Evolutionary conservation across 2,113 vertebrate genomes (phyloP).

Genomic region (Dendrocopos noguchii): DNA sequence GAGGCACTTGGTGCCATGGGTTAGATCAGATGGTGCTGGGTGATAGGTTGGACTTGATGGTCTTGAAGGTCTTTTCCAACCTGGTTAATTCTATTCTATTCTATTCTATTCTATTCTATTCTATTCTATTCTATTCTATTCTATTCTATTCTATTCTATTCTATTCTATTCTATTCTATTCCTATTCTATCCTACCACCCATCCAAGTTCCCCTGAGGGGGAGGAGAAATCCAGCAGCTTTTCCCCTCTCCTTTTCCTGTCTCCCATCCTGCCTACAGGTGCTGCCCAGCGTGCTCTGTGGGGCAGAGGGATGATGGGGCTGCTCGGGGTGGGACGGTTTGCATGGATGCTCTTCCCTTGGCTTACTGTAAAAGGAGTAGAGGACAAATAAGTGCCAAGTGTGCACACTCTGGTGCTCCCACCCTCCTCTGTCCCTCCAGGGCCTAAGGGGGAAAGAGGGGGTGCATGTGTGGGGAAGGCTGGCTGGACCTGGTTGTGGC

Average conservation of each 20-base stretch:
- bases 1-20: too few relatives aligned
- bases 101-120: too few relatives aligned
- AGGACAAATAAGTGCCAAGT: neutral
- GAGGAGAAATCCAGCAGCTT: neutral
- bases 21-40: too few relatives aligned
- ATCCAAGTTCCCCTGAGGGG: neutral
- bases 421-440: neutral
- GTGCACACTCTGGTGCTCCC: neutral
- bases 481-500: neutral
- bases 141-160: too few relatives aligned
- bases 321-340: neutral
- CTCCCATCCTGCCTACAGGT: neutral
- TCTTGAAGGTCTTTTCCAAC: too few relatives aligned
- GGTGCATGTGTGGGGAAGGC: neutral
- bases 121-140: too few relatives aligned
- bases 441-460: neutral
- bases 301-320: neutral
- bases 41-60: too few relatives aligned
- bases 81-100: too few relatives aligned
- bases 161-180: too few relatives aligned
- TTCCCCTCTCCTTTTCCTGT: neutral
- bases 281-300: fast-evolving
- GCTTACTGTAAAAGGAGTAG: neutral
- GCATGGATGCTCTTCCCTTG: neutral
- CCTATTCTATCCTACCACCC: neutral